These are phyloP conservation scores for Sycophaga agraensis DNA, from an alignment of 1,140 invertebrate species.

Conservation along the genomic window DNA sequence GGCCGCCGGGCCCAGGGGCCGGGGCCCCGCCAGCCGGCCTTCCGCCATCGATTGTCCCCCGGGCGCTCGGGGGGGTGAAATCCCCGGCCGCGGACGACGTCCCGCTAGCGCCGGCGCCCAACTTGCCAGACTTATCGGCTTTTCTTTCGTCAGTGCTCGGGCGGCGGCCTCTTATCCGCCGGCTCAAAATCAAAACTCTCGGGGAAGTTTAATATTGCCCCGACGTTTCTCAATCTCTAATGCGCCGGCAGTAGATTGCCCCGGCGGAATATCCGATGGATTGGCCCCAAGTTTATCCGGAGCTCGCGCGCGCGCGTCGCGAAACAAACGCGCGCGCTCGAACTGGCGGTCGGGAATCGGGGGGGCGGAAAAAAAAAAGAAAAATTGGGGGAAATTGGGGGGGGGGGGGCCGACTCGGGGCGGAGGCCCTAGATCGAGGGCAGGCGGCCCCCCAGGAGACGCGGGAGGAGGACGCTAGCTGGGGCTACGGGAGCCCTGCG, in stretches of 20 bases:
- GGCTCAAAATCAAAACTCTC: background rate
- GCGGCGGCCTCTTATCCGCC: background rate
- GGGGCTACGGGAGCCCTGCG: background rate
- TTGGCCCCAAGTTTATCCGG: background rate
- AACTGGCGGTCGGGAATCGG: too few species aligned
- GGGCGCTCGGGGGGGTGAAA: too few species aligned
- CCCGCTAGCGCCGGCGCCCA: background rate
- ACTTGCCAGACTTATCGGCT: constrained; percentile 15
- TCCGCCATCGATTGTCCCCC: too few species aligned
- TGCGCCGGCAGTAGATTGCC: background rate
- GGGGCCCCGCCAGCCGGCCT: too few species aligned
- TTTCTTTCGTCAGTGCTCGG: background rate
- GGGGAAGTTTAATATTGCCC: background rate
- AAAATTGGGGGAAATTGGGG: too few species aligned
- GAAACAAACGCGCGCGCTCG: too few species aligned
- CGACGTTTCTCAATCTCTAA: background rate
- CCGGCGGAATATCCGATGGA: background rate
- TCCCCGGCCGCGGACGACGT: background rate
- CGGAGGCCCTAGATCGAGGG: too few species aligned
- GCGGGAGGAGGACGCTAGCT: too few species aligned
- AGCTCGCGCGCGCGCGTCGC: too few species aligned
- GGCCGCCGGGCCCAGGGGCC: too few species aligned
- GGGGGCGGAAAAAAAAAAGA: too few species aligned
- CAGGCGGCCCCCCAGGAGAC: background rate
- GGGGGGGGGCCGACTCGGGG: too few species aligned